phyloP scores from a whole-genome alignment of 64 coral and sea anemone genomes.

The Stichodactyla mertensii region DNA sequence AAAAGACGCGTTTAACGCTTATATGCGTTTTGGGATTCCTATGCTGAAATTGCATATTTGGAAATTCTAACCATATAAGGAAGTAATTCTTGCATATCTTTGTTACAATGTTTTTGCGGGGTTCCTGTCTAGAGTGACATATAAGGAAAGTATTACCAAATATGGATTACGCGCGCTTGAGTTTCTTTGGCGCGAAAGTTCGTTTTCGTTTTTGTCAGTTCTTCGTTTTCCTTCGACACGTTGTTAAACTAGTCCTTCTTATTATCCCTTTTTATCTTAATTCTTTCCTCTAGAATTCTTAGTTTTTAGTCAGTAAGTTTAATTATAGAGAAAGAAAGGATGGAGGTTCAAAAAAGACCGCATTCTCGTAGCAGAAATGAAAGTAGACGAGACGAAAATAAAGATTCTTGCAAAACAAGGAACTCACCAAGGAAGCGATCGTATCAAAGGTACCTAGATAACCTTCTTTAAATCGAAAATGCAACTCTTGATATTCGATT shows the following conservation, averaged over 20 bases:
- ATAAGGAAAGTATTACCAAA: not conserved
- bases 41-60: not conserved
- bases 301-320: not conserved
- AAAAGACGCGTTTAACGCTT: not conserved
- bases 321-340: not conserved
- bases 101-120: not conserved
- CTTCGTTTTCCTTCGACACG: conserved; percentile 2
- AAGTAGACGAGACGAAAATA: not conserved
- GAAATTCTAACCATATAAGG: not conserved
- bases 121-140: not conserved
- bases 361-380: not conserved
- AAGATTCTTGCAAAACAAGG: not conserved
- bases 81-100: not conserved
- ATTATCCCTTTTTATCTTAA: conserved; percentile 4
- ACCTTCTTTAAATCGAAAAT: not conserved
- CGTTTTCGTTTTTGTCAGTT: conserved; percentile 19
- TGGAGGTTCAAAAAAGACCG: conserved; percentile 2
- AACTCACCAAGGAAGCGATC: conserved; percentile 20
- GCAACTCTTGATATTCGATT: not conserved
- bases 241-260: not conserved
- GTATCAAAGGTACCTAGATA: conserved; percentile 17
- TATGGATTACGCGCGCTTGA: not conserved
- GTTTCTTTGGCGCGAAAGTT: conserved; percentile 24
- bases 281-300: not conserved
- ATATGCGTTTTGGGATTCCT: not conserved